Conservation (phyloP, 2,113 vertebrate genomes). For the Bujurquina vittata region DNA sequence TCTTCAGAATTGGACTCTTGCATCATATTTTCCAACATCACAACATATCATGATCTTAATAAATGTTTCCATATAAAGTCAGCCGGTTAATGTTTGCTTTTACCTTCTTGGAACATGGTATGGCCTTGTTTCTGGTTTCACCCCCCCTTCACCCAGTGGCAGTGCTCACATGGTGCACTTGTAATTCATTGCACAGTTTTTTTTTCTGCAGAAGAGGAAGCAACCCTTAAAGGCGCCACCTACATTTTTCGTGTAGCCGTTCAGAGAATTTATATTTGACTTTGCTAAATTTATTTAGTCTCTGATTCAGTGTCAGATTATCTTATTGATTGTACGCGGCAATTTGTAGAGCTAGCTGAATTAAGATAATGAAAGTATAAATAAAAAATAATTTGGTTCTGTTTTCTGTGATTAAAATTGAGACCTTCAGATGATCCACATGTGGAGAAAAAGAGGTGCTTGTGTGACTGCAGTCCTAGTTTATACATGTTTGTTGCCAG, state of each 20-base stretch:
- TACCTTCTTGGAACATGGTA: constrained; percentile 25
- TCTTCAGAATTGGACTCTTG: not conserved
- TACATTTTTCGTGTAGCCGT: constrained; percentile 25
- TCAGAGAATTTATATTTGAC: not conserved
- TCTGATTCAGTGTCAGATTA: not conserved
- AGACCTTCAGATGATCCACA: not conserved
- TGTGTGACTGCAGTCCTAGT: not conserved
- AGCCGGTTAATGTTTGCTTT: constrained; percentile 1
- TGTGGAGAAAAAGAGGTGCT: not conserved
- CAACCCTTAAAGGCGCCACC: constrained; percentile 42
- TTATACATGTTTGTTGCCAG: not conserved
- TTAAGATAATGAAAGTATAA: not conserved
- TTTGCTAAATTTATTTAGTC: not conserved
- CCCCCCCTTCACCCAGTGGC: constrained; percentile 57
- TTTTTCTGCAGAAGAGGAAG: constrained; percentile 28
- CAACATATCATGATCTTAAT: not conserved
- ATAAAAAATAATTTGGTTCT: not conserved
- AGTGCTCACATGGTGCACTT: constrained; percentile 55
- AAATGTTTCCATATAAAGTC: not conserved
- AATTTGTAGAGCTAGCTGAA: constrained; percentile 20
- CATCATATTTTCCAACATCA: not conserved
- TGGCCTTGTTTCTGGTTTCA: constrained; percentile 41
- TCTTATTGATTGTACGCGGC: not conserved
- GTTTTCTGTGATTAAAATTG: not conserved
- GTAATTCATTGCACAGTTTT: constrained; percentile 38